A percentile compares a stretch with the other conserved stretches of the same genome.
Evolutionary conservation across 2,113 vertebrate genomes (phyloP).

Genomic region (Caranx melampygus): DNA sequence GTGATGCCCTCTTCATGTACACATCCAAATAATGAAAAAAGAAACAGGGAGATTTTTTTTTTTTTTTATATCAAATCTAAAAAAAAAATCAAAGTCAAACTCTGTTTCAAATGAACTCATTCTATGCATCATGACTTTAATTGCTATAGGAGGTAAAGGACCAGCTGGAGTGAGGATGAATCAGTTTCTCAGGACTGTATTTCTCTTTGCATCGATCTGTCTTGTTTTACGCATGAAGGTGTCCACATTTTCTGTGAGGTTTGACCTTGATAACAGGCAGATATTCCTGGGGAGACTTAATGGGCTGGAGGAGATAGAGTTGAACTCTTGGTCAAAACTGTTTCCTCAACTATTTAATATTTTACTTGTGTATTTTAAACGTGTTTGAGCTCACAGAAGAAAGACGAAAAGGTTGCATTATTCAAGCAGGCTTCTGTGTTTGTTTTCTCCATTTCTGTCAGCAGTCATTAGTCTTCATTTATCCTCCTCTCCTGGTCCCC

Average conservation of each 20-base stretch:
- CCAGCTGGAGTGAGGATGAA: not conserved
- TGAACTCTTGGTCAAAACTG: not conserved
- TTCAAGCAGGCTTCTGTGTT: conserved; percentile 38
- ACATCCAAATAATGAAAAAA: not conserved
- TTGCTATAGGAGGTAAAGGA: not conserved
- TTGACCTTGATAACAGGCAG: conserved; percentile 6
- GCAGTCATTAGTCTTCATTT: conserved; percentile 64
- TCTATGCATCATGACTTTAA: conserved; percentile 2
- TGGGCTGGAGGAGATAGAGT: not conserved
- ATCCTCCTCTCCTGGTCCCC: conserved; percentile 23
- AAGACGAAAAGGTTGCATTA: conserved; percentile 19
- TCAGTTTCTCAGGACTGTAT: not conserved
- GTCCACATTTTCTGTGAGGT: not conserved
- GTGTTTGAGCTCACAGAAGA: not conserved
- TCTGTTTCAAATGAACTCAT: not conserved
- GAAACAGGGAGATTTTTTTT: not conserved
- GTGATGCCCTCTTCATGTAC: not conserved
- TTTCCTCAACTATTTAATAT: conserved; percentile 31
- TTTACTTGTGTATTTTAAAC: conserved; percentile 15
- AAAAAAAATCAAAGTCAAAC: not conserved
- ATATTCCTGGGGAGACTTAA: not conserved
- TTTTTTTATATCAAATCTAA: not conserved
- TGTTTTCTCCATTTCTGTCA: conserved; percentile 47
- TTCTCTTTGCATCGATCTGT: conserved; percentile 1
- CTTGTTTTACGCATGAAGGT: not conserved